A percentile compares a stretch with the other conserved stretches of the same genome.
These are phyloP conservation scores for Nephila pilipes DNA, from an alignment of 1,140 invertebrate genomes.

Conservation along the genomic window DNA sequence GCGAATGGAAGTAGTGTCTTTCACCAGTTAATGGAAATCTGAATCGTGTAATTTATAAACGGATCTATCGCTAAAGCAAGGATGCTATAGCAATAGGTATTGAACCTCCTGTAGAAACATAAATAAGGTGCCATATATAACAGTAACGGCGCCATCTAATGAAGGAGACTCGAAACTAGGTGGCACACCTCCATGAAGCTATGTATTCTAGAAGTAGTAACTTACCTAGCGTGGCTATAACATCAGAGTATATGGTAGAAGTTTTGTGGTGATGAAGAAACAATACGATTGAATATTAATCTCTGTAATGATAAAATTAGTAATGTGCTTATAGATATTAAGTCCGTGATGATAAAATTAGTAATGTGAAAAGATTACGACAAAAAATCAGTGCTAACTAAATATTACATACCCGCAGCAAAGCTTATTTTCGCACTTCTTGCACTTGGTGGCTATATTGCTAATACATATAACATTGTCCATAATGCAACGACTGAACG, in stretches of 20 bases:
- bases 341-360: not conserved
- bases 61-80: not conserved
- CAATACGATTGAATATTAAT: not conserved
- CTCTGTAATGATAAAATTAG: too few species aligned
- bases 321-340: too few species aligned
- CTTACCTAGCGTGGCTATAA: not conserved
- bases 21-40: constrained; percentile 20
- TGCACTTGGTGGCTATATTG: not conserved
- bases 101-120: not conserved
- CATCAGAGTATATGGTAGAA: not conserved
- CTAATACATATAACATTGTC: too few species aligned
- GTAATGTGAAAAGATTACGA: not conserved
- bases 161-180: not conserved
- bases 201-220: not conserved
- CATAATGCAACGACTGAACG: too few species aligned
- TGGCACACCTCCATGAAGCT: not conserved
- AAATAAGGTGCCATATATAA: not conserved
- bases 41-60: not conserved
- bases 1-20: too few species aligned
- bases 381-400: not conserved
- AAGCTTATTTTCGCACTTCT: not conserved
- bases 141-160: not conserved
- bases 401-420: not conserved
- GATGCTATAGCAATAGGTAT: too few species aligned
- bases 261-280: not conserved